These are phyloP conservation scores for Anastrepha obliqua DNA, from an alignment of 1,140 invertebrate species.

Conservation along the genomic window DNA sequence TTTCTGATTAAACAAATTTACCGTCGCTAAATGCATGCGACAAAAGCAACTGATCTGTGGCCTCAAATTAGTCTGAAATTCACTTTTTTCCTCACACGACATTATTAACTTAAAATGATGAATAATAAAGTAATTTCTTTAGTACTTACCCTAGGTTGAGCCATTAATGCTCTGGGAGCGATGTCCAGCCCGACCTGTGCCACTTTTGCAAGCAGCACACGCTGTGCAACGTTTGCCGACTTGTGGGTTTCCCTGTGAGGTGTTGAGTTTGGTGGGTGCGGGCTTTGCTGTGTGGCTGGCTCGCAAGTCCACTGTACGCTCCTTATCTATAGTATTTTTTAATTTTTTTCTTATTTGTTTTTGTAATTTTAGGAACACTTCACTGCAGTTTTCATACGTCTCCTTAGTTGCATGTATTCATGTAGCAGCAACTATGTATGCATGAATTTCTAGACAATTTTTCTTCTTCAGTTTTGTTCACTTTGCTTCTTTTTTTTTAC, in stretches of 20 bases:
- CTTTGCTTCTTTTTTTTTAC: constrained; percentile 55
- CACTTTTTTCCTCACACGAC: no score
- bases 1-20: not conserved
- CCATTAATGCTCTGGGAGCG: constrained; percentile 75
- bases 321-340: not conserved
- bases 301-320: constrained; percentile 25
- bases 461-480: not conserved
- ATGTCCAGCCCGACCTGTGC: constrained; percentile 75
- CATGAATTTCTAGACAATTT: not conserved
- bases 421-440: not conserved
- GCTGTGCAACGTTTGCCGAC: constrained; percentile 64
- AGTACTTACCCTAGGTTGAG: constrained; percentile 74
- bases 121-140: not conserved
- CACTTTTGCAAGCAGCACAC: constrained; percentile 71
- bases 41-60: constrained; percentile 2
- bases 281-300: constrained; percentile 55
- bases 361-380: constrained; percentile 4
- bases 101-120: no score
- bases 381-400: not conserved
- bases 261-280: constrained; percentile 51
- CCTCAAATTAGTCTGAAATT: not conserved
- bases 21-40: constrained; percentile 10
- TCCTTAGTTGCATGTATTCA: not conserved
- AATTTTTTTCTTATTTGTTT: constrained; percentile 43
- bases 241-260: constrained; percentile 57